Evolutionary conservation across 2,113 vertebrate species (phyloP).

Genomic region (Mixornis gularis): DNA sequence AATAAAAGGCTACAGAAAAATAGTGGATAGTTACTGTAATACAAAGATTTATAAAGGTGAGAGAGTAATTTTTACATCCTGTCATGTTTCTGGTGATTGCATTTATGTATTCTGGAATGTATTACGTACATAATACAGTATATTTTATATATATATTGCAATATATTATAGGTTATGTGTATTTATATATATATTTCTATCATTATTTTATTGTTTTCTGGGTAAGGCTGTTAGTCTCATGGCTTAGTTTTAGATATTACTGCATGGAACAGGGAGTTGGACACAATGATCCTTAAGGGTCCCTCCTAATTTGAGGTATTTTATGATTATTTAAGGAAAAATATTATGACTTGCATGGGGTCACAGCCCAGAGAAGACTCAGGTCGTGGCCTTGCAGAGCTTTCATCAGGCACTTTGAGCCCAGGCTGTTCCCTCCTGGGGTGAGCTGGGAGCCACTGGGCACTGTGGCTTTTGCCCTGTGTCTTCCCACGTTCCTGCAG

Average conservation of each 20-base stretch:
- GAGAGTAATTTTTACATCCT: not conserved
- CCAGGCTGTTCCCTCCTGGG: not conserved
- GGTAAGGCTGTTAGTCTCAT: not conserved
- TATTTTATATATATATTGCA: not conserved
- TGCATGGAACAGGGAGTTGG: not conserved
- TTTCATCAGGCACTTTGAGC: not conserved
- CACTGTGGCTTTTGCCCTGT: not conserved
- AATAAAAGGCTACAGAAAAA: not conserved
- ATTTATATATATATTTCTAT: not conserved
- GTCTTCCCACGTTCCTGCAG: not conserved
- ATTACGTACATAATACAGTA: not conserved
- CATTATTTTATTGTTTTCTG: not conserved
- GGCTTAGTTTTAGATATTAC: not conserved
- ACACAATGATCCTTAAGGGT: accelerated
- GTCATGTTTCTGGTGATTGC: not conserved
- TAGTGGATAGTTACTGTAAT: not conserved
- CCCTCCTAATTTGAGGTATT: not conserved
- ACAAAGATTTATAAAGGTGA: not conserved
- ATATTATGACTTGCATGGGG: not conserved
- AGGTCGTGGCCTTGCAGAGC: not conserved
- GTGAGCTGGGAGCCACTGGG: not conserved
- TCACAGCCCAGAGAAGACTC: not conserved
- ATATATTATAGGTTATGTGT: too few species aligned
- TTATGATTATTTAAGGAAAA: not conserved
- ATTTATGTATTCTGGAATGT: not conserved